Evolutionary conservation across 2,113 vertebrate species (phyloP).

Genomic region (Mesocricetus auratus): DNA sequence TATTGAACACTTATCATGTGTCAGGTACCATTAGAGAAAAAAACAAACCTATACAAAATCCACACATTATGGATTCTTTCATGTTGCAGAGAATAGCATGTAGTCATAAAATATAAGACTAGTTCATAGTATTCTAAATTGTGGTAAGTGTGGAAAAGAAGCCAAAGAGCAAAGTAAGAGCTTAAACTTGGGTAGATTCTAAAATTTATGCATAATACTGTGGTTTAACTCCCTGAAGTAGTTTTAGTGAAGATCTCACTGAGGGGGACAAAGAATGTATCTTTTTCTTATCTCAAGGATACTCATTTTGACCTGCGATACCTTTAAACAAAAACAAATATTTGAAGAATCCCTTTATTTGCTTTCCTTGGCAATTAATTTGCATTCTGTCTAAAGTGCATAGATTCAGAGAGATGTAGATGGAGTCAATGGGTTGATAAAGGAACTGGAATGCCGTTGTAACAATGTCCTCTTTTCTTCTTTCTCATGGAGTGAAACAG

Average conservation of each 20-base stretch:
- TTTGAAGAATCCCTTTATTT: not conserved
- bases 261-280: not conserved
- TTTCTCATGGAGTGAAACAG: not conserved
- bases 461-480: not conserved
- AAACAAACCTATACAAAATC: not conserved
- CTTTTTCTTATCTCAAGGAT: not conserved
- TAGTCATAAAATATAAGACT: not conserved
- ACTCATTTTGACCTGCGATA: not conserved
- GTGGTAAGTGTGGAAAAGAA: not conserved
- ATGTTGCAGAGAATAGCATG: not conserved
- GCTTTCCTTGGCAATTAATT: not conserved
- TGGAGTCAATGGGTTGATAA: not conserved
- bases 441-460: not conserved
- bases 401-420: not conserved
- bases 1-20: not conserved
- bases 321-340: conserved; percentile 13
- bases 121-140: conserved; percentile 12
- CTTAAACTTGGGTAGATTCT: not conserved
- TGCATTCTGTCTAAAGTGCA: not conserved
- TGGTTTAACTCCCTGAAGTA: not conserved
- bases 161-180: not conserved
- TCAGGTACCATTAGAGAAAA: not conserved
- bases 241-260: conserved; percentile 22
- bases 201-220: not conserved
- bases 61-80: not conserved